phyloP scores from a whole-genome alignment of 2,113 vertebrate species.

The Poeciliopsis retropinna region DNA sequence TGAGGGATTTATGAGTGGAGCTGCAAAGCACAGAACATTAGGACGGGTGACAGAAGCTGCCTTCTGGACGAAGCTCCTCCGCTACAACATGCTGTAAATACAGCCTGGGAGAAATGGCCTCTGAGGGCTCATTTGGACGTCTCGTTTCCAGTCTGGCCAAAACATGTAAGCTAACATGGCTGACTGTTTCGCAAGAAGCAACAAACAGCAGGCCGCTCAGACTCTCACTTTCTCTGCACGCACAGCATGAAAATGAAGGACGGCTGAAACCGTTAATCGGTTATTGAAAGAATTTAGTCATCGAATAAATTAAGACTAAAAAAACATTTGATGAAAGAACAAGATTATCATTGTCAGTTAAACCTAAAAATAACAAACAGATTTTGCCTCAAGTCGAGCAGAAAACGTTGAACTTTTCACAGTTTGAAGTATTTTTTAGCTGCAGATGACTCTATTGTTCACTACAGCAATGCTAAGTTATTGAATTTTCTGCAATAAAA shows the following conservation, averaged over 20 bases:
- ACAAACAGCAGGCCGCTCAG: neutral
- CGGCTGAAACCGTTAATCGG: too few relatives aligned
- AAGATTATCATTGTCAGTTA: too few relatives aligned
- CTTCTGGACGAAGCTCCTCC: neutral
- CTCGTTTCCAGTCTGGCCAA: neutral
- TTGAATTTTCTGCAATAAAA: too few relatives aligned
- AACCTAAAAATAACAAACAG: too few relatives aligned
- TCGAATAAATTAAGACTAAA: too few relatives aligned
- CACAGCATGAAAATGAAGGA: neutral
- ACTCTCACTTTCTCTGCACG: neutral
- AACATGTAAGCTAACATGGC: neutral
- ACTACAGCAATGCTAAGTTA: too few relatives aligned
- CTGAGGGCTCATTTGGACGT: neutral
- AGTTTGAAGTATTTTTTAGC: too few relatives aligned
- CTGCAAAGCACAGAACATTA: neutral
- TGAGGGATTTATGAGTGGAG: neutral
- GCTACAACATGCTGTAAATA: conserved; percentile 1
- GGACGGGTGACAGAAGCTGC: neutral
- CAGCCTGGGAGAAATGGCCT: neutral
- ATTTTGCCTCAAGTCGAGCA: too few relatives aligned
- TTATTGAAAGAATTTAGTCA: too few relatives aligned
- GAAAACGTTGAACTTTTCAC: too few relatives aligned
- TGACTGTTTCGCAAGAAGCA: neutral
- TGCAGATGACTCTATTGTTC: too few relatives aligned
- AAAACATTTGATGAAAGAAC: too few relatives aligned